Percentiles rank a stretch among this genome's conserved stretches.
Conservation (phyloP, 2,888 invertebrate species). For the Dryobota labecula region DNA sequence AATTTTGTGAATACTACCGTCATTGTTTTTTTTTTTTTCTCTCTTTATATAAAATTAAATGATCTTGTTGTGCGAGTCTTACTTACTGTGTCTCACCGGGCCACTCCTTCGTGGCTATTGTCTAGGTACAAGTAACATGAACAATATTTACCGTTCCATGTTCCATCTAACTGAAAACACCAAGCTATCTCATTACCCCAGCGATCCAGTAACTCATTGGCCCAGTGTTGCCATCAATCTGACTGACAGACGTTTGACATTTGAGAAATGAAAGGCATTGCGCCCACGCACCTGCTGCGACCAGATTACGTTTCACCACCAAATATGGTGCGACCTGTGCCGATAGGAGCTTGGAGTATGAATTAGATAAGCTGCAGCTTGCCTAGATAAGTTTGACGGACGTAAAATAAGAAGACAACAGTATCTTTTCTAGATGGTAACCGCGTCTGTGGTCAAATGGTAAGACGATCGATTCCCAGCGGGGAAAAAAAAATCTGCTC, state of each 20-base stretch:
- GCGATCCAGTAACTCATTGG: conserved; percentile 17
- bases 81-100: not conserved
- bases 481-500: too few relatives aligned
- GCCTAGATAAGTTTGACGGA: not conserved
- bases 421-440: not conserved
- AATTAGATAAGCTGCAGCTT: conserved; percentile 12
- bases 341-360: conserved; percentile 9
- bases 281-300: conserved; percentile 62
- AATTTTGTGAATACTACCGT: too few relatives aligned
- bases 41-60: too few relatives aligned
- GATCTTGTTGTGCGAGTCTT: too few relatives aligned
- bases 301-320: conserved; percentile 62
- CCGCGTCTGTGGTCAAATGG: too few relatives aligned
- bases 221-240: conserved; percentile 45
- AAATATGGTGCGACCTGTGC: conserved; percentile 54
- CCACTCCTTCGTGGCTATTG: not conserved
- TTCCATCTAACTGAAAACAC: not conserved
- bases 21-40: too few relatives aligned
- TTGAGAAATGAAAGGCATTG: conserved; percentile 64
- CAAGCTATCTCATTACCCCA: conserved; percentile 7
- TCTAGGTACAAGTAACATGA: not conserved
- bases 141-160: not conserved
- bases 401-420: not conserved
- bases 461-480: too few relatives aligned
- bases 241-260: conserved; percentile 52